These are phyloP conservation scores for Brachyhypopomus occidentalis DNA, from an alignment of 2,113 vertebrate genomes.

Conservation along the genomic window DNA sequence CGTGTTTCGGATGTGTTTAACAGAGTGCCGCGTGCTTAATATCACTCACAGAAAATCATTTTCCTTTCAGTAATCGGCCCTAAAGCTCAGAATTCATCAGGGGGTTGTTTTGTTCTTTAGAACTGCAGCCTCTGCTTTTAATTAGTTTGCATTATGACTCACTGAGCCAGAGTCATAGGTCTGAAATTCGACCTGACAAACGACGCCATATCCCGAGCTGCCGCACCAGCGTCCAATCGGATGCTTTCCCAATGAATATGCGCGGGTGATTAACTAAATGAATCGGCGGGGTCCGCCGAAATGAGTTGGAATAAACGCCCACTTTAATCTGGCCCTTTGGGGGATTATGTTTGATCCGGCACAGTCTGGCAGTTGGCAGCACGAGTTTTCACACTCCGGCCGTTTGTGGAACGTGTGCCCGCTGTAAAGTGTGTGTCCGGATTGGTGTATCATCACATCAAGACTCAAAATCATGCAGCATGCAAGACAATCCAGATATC, in stretches of 20 bases:
- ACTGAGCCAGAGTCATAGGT: conserved; percentile 35
- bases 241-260: conserved; percentile 42
- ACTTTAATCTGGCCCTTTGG: conserved; percentile 30
- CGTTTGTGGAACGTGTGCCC: not conserved
- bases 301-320: conserved; percentile 25
- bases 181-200: conserved; percentile 44
- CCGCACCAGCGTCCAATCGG: not conserved
- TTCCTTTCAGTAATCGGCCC: conserved; percentile 28
- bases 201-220: not conserved
- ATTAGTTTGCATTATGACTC: conserved; percentile 50
- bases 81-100: conserved; percentile 32
- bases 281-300: conserved; percentile 15
- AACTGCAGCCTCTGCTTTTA: conserved; percentile 48
- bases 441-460: no score
- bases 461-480: no score
- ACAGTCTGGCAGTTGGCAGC: conserved; percentile 2
- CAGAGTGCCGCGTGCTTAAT: conserved; percentile 25
- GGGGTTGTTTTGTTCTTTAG: conserved; percentile 23
- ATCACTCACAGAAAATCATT: conserved; percentile 12
- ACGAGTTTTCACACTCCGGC: conserved; percentile 10
- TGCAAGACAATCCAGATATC: no score
- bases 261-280: conserved; percentile 47
- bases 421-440: conserved; percentile 1
- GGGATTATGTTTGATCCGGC: conserved; percentile 33
- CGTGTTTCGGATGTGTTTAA: conserved; percentile 18